phyloP scores from a whole-genome alignment of 2,888 invertebrate genomes.

The Eustalomyia histrio region DNA sequence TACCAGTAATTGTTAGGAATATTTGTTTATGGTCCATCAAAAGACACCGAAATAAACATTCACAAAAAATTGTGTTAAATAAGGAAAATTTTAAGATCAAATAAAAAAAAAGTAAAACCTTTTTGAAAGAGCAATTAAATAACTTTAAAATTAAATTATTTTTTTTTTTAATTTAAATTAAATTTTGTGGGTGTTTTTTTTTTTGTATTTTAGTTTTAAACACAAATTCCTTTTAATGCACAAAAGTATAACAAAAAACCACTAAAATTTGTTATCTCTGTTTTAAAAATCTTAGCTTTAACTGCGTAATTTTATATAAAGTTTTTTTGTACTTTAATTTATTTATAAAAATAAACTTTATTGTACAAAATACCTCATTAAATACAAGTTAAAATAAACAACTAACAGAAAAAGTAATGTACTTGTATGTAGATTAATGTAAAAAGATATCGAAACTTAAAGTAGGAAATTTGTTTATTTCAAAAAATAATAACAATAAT shows the following conservation, averaged over 20 bases:
- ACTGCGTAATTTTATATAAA: constrained; percentile 25
- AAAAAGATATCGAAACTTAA: constrained; percentile 34
- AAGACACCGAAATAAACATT: background rate
- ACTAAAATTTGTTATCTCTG: background rate
- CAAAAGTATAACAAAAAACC: background rate
- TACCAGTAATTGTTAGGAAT: constrained; percentile 43
- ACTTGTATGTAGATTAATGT: constrained; percentile 40
- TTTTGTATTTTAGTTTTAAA: background rate
- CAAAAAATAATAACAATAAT: background rate
- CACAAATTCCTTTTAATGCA: background rate
- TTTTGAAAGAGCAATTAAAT: background rate
- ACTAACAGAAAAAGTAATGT: constrained; percentile 25
- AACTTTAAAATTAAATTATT: background rate
- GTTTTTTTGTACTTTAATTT: constrained; percentile 4
- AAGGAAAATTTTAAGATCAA: background rate
- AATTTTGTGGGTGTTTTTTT: constrained; percentile 10
- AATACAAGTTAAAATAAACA: constrained; percentile 39
- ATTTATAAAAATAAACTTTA: background rate
- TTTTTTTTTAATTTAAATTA: background rate
- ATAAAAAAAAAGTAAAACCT: background rate
- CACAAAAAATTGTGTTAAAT: constrained; percentile 1
- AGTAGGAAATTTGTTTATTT: constrained; percentile 16
- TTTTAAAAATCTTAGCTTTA: constrained; percentile 17
- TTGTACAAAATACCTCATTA: constrained; percentile 38
- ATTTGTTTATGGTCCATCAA: constrained; percentile 17